Conservation (phyloP, 2,888 invertebrate genomes). For the Ametastegia equiseti region DNA sequence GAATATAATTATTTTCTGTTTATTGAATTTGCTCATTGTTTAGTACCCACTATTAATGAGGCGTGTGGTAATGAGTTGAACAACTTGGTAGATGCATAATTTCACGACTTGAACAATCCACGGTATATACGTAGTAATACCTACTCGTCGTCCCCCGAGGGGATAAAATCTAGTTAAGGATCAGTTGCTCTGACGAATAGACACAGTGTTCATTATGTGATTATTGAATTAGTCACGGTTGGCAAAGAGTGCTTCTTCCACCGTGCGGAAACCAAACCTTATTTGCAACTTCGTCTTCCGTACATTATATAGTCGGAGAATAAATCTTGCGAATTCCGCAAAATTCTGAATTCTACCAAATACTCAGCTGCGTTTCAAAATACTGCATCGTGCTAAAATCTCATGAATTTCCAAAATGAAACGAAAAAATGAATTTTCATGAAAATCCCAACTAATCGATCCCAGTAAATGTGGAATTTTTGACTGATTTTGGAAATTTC, state of each 20-base stretch:
- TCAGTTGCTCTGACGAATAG: conserved; percentile 22
- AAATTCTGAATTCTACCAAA: not conserved
- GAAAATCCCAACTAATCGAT: no score
- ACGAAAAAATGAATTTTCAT: no score
- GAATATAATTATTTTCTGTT: not conserved
- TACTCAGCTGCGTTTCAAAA: no score
- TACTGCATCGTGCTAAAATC: no score
- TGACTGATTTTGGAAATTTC: no score
- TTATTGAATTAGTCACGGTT: conserved; percentile 30
- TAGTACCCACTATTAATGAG: not conserved
- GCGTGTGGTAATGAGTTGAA: not conserved
- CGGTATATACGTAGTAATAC: no score
- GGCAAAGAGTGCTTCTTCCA: not conserved
- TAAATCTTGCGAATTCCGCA: not conserved
- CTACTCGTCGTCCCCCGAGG: not conserved
- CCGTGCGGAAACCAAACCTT: conserved; percentile 17
- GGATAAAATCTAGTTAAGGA: conserved; percentile 38
- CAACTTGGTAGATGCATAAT: not conserved
- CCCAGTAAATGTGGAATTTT: no score
- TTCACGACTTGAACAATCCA: not conserved
- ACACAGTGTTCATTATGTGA: conserved; percentile 10
- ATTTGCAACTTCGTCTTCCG: not conserved
- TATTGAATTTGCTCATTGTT: not conserved
- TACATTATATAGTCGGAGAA: not conserved
- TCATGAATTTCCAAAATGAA: no score